These are phyloP conservation scores for Gambelia wislizenii DNA, from an alignment of 2,797 vertebrate genomes.

Conservation along the genomic window DNA sequence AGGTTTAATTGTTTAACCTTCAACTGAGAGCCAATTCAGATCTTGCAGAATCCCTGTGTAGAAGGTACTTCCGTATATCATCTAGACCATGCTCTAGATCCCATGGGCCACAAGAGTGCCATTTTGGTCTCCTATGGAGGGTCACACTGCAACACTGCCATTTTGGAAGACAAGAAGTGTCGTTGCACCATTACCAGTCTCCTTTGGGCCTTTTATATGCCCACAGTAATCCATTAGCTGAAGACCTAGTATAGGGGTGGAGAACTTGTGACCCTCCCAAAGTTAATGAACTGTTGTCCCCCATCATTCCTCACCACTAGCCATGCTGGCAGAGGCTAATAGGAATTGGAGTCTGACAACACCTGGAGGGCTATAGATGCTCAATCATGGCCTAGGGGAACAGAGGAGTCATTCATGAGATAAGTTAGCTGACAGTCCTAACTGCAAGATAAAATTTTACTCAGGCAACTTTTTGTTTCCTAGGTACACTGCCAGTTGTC, in stretches of 20 bases:
- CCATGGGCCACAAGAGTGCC: too few relatives aligned
- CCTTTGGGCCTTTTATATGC: too few relatives aligned
- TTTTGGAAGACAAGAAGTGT: too few relatives aligned
- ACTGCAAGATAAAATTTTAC: neutral
- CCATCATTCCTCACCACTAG: neutral
- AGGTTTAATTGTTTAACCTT: neutral
- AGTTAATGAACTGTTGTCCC: neutral
- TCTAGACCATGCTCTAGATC: neutral
- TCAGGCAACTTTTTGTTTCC: constrained; percentile 54
- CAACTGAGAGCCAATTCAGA: neutral
- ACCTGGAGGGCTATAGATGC: neutral
- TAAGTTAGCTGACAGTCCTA: neutral
- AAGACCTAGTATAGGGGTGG: neutral
- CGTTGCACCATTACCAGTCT: too few relatives aligned
- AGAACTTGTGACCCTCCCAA: neutral
- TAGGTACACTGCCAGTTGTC: constrained; percentile 95
- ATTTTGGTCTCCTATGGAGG: too few relatives aligned
- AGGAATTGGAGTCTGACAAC: neutral
- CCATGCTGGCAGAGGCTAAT: neutral
- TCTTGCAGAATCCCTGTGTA: neutral
- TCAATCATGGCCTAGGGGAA: neutral
- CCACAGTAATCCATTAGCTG: too few relatives aligned
- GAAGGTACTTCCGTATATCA: neutral
- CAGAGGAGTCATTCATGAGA: neutral
- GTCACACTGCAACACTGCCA: too few relatives aligned